A percentile compares a stretch with the other conserved stretches of the same genome.
Evolutionary conservation across 2,113 vertebrate species (phyloP).

Genomic region (Elanus axillaris): DNA sequence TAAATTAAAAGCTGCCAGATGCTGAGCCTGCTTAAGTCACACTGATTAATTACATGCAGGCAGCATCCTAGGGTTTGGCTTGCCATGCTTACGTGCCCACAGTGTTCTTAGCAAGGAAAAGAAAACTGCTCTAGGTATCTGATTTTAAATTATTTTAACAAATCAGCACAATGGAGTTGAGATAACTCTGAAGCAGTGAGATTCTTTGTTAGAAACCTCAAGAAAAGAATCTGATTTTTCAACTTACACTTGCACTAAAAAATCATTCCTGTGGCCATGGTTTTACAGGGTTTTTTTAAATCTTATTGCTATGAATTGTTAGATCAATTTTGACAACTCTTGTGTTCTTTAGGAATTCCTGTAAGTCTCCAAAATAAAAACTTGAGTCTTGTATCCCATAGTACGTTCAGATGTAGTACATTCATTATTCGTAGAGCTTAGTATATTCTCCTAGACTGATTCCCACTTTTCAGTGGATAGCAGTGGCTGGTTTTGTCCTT

Average conservation of each 20-base stretch:
- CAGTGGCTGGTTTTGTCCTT: neutral
- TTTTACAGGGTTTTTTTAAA: neutral
- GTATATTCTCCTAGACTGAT: neutral
- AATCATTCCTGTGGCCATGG: neutral
- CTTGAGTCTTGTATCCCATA: neutral
- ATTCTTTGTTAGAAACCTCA: neutral
- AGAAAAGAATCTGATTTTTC: neutral
- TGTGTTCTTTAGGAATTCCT: neutral
- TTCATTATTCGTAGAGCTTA: neutral
- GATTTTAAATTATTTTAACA: neutral
- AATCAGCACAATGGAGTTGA: neutral
- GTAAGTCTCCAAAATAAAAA: neutral
- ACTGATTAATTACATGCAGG: neutral
- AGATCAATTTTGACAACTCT: neutral
- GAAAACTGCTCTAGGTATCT: neutral
- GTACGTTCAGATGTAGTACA: neutral
- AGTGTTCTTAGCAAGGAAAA: neutral
- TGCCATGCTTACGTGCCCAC: neutral
- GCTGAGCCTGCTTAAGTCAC: neutral
- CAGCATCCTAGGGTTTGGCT: neutral
- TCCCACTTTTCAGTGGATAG: neutral
- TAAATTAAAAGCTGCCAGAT: neutral
- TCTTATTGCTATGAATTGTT: neutral
- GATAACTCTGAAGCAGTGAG: neutral
- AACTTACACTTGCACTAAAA: neutral